Percentiles rank a stretch among this genome's conserved stretches.
Conservation (phyloP, 2,113 vertebrate species). For the Misgurnus anguillicaudatus region DNA sequence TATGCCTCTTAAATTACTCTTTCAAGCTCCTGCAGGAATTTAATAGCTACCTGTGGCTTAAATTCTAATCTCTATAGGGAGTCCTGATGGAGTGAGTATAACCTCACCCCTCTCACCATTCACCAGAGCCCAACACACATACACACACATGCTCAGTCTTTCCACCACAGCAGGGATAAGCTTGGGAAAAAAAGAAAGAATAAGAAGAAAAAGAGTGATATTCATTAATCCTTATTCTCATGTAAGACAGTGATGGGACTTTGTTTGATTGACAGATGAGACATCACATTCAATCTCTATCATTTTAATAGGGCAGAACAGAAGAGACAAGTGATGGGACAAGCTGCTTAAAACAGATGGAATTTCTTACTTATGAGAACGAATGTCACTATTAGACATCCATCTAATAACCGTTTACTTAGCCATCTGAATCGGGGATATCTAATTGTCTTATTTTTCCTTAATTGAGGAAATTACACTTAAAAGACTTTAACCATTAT, state of each 20-base stretch:
- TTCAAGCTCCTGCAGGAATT: slow-evolving; percentile 34
- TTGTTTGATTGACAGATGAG: slow-evolving; percentile 19
- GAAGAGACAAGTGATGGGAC: not conserved
- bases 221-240: not conserved
- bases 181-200: not conserved
- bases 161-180: not conserved
- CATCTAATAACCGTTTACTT: too few relatives aligned
- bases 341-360: not conserved
- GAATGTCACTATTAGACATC: too few relatives aligned
- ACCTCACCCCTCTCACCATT: not conserved
- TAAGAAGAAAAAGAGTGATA: not conserved
- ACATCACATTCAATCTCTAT: slow-evolving; percentile 13
- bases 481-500: too few relatives aligned
- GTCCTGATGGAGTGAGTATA: slow-evolving; percentile 26
- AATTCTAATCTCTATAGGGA: slow-evolving; percentile 37
- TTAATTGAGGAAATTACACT: too few relatives aligned
- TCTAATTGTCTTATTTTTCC: too few relatives aligned
- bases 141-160: slow-evolving; percentile 12
- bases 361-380: not conserved
- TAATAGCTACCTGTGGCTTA: slow-evolving; percentile 51
- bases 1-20: slow-evolving; percentile 38
- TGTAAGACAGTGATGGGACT: not conserved
- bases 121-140: not conserved
- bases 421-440: too few relatives aligned
- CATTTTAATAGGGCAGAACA: slow-evolving; percentile 24